These are phyloP conservation scores for Biston stratarius DNA, from an alignment of 2,888 invertebrate genomes.

Conservation along the genomic window DNA sequence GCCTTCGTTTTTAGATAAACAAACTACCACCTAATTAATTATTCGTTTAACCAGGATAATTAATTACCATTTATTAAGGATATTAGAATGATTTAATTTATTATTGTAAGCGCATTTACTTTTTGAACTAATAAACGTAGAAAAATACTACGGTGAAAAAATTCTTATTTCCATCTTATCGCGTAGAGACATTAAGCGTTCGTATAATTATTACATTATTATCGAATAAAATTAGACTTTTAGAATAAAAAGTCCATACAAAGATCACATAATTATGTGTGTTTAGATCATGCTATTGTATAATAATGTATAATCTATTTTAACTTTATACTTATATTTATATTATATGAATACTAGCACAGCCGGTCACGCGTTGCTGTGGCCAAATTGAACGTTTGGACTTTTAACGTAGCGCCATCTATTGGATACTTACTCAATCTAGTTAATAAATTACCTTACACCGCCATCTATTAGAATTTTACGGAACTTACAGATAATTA, in stretches of 20 bases:
- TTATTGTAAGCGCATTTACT: conserved; percentile 39
- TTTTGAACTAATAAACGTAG: conserved; percentile 35
- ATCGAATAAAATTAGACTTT: background rate
- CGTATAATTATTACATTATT: conserved; percentile 10
- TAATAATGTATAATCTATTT: too few species aligned
- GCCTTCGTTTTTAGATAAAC: background rate
- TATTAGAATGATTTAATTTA: conserved; percentile 45
- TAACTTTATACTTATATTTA: too few species aligned
- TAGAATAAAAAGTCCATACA: background rate
- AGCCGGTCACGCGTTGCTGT: too few species aligned
- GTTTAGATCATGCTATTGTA: too few species aligned
- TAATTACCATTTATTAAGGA: conserved; percentile 31
- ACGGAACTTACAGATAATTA: too few species aligned
- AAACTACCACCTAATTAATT: background rate
- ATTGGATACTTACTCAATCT: too few species aligned
- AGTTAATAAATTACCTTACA: too few species aligned
- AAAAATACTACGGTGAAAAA: background rate
- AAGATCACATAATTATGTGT: too few species aligned
- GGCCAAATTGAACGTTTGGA: too few species aligned
- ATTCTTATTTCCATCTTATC: background rate
- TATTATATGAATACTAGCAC: too few species aligned
- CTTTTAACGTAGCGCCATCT: too few species aligned
- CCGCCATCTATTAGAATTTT: too few species aligned
- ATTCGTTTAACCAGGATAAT: background rate
- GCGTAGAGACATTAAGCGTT: background rate